A percentile compares a stretch with the other conserved stretches of the same genome.
phyloP scores from a whole-genome alignment of 2,888 invertebrate genomes.

The Cremastinae sp. region DNA sequence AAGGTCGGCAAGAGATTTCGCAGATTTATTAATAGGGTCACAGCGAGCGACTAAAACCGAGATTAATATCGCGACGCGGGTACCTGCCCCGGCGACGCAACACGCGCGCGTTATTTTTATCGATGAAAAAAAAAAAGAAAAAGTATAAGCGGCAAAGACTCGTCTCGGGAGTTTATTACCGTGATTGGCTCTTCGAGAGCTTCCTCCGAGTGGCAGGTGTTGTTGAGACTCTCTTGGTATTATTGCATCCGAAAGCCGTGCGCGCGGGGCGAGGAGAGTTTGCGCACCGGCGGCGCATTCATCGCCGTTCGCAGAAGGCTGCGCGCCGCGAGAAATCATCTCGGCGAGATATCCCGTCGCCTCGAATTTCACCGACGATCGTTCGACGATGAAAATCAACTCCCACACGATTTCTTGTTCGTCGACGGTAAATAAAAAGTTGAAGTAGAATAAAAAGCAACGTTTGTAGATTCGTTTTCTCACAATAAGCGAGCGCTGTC shows the following conservation, averaged over 20 bases:
- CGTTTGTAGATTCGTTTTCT: no score
- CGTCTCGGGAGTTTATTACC: conserved; percentile 54
- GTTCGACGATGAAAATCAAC: no score
- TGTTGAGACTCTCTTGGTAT: no score
- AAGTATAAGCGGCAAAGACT: no score
- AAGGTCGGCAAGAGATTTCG: conserved; percentile 52
- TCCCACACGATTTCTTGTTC: no score
- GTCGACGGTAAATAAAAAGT: no score
- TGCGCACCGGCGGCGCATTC: conserved; percentile 49
- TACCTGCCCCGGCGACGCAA: conserved; percentile 43
- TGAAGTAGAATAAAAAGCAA: no score
- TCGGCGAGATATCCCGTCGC: no score
- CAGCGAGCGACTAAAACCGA: conserved; percentile 62
- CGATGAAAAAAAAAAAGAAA: neutral
- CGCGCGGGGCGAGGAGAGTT: conserved; percentile 52
- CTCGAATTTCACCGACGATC: no score
- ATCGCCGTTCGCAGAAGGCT: conserved; percentile 52
- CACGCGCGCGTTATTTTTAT: conserved; percentile 11
- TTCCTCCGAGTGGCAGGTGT: conserved; percentile 33
- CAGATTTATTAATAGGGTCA: conserved; percentile 68
- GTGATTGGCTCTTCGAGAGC: conserved; percentile 28
- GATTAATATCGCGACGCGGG: conserved; percentile 63
- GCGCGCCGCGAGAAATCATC: no score
- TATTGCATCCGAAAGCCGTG: no score
- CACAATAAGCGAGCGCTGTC: no score